phyloP scores from a whole-genome alignment of 2,888 invertebrate species.

The Trichacis sp. region DNA sequence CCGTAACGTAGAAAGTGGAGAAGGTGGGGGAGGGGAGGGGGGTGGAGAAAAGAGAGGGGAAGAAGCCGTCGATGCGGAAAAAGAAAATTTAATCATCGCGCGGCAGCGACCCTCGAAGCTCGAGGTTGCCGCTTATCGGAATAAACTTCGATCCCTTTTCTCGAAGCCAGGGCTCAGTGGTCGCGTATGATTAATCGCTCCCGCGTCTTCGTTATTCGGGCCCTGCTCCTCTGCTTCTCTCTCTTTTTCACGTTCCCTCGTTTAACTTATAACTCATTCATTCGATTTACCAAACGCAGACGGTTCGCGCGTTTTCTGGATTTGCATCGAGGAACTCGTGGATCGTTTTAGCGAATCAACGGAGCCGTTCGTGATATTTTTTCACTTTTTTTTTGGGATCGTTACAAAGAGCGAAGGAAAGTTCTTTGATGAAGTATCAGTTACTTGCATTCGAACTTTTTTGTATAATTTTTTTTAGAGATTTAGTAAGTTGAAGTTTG shows the following conservation, averaged over 20 bases:
- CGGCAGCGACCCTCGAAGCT: constrained; percentile 41
- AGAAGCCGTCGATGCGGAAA: constrained; percentile 49
- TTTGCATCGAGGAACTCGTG: not conserved
- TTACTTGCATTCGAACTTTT: too few relatives aligned
- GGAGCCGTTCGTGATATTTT: not conserved
- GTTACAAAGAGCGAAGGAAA: not conserved
- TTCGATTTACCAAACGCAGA: not conserved
- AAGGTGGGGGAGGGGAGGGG: constrained; percentile 9
- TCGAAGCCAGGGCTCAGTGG: constrained; percentile 34
- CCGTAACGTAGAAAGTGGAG: constrained; percentile 2
- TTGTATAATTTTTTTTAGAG: too few relatives aligned
- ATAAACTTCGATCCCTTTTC: constrained; percentile 52
- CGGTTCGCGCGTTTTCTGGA: not conserved
- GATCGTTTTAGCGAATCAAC: not conserved
- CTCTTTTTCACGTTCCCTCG: constrained; percentile 8
- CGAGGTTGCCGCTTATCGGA: constrained; percentile 51
- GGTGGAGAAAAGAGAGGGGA: too few relatives aligned
- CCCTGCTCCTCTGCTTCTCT: constrained; percentile 9
- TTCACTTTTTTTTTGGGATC: too few relatives aligned
- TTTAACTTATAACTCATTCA: constrained; percentile 6
- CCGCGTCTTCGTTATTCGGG: constrained; percentile 33
- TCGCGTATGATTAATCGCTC: constrained; percentile 44
- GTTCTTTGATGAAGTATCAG: too few relatives aligned
- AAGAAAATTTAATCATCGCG: constrained; percentile 56
- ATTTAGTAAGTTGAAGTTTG: too few relatives aligned